Percentiles rank a stretch among this genome's conserved stretches.
Evolutionary conservation across 53 echinoderm and acorn worm species (phyloP).

Genomic region (Holothuria scabra): DNA sequence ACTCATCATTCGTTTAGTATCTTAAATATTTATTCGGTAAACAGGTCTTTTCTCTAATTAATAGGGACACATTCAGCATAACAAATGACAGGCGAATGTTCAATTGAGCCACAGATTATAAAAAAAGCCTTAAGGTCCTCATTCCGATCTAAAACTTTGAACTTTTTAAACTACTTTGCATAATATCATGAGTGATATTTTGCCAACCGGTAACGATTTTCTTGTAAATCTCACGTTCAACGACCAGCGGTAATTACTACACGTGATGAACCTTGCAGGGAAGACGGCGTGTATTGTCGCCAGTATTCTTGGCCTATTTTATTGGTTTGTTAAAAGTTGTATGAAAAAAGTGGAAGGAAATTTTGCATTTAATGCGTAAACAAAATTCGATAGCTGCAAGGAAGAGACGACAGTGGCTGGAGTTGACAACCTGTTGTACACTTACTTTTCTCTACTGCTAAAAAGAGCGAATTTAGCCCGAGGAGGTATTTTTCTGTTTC

Average conservation of each 20-base stretch:
- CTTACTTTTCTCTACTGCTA: too few relatives aligned
- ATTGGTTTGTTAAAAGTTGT: background rate
- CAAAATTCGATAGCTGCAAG: constrained; percentile 36
- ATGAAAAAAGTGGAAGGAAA: background rate
- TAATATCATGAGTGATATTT: constrained; percentile 6
- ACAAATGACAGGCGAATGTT: background rate
- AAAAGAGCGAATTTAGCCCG: too few relatives aligned
- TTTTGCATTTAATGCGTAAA: constrained; percentile 16
- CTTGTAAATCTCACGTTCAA: constrained; percentile 28
- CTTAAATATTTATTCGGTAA: background rate
- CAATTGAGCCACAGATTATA: background rate
- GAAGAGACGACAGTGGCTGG: background rate
- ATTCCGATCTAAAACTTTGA: too few relatives aligned
- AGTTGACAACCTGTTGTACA: too few relatives aligned
- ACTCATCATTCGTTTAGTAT: too few relatives aligned
- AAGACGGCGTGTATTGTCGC: constrained; percentile 21
- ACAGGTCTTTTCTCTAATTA: constrained; percentile 8
- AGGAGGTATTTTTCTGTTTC: too few relatives aligned
- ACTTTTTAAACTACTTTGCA: constrained; percentile 6
- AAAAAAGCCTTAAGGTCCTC: constrained; percentile 2
- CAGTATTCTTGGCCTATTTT: constrained; percentile 29
- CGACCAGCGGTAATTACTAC: constrained; percentile 15
- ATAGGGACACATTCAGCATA: constrained; percentile 10
- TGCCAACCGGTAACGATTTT: constrained; percentile 24
- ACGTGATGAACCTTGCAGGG: background rate